These are phyloP conservation scores for Lasioglossum leucozonium DNA, from an alignment of 2,888 invertebrate species.

Conservation along the genomic window DNA sequence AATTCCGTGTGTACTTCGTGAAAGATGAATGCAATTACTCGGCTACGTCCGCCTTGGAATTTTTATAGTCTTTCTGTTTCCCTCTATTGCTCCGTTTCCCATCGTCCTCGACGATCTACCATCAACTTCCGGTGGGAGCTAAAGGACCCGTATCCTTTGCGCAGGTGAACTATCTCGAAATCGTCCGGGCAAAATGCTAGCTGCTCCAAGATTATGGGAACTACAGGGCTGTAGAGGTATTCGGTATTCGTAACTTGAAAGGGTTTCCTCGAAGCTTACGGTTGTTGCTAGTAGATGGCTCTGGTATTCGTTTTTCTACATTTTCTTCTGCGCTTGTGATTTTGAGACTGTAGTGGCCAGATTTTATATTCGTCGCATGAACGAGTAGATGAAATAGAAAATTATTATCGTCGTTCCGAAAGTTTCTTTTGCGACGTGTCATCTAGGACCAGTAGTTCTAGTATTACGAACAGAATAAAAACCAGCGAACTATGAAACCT, in stretches of 20 bases:
- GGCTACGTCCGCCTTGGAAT: conserved; percentile 2
- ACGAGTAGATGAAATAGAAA: neutral
- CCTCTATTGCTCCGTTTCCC: neutral
- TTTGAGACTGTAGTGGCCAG: neutral
- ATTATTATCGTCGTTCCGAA: neutral
- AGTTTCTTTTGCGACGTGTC: neutral
- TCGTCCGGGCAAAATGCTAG: neutral
- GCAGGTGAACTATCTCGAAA: neutral
- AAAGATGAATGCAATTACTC: conserved; percentile 11
- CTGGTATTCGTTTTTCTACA: neutral
- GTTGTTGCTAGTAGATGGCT: neutral
- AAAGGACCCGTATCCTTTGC: neutral
- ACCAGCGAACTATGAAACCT: neutral
- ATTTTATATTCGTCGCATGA: neutral
- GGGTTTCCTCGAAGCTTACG: neutral
- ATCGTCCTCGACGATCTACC: neutral
- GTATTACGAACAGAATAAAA: neutral
- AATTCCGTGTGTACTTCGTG: neutral
- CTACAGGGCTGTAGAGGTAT: neutral
- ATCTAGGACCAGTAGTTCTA: neutral
- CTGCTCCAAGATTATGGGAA: neutral
- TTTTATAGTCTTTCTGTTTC: conserved; percentile 2
- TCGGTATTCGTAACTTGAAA: neutral
- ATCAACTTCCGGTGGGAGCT: neutral
- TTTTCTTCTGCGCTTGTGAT: neutral